Percentiles rank a stretch among this genome's conserved stretches.
These are phyloP conservation scores for Lordiphosa fenestrarum DNA, from an alignment of 2,888 invertebrate genomes.

Conservation along the genomic window DNA sequence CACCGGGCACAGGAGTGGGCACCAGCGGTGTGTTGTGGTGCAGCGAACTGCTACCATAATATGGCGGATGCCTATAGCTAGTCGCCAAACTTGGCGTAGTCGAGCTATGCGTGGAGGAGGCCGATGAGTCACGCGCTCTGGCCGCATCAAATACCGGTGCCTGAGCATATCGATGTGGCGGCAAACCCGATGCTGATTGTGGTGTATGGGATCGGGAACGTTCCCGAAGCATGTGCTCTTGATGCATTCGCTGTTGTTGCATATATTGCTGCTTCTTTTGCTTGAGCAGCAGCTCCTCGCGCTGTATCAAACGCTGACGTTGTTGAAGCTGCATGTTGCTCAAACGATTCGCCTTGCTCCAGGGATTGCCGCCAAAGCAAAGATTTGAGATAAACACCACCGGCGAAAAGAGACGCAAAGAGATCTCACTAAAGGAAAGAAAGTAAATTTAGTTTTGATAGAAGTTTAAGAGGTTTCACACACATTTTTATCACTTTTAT, in stretches of 20 bases:
- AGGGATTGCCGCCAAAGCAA: conserved; percentile 83
- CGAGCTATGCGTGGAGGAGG: conserved; percentile 63
- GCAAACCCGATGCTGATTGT: conserved; percentile 31
- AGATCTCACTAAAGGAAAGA: conserved; percentile 83
- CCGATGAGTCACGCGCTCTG: conserved; percentile 60
- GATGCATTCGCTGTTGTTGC: conserved; percentile 39
- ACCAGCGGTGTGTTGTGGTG: conserved; percentile 54
- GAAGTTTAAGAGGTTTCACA: no score
- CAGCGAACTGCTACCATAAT: conserved; percentile 47
- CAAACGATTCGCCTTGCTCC: conserved; percentile 64
- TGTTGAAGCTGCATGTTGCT: conserved; percentile 54
- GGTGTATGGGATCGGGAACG: conserved; percentile 60
- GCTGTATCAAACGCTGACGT: conserved; percentile 43
- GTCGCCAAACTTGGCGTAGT: conserved; percentile 40
- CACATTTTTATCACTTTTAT: no score
- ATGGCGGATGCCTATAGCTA: conserved; percentile 53
- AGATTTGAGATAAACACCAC: conserved; percentile 91
- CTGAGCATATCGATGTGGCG: conserved; percentile 70
- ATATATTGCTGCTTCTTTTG: conserved; percentile 49
- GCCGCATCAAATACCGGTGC: conserved; percentile 63
- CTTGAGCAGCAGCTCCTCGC: conserved; percentile 48
- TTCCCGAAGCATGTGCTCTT: conserved; percentile 44
- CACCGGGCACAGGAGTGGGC: conserved; percentile 64
- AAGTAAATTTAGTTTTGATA: no score
- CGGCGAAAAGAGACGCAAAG: conserved; percentile 89